A percentile compares a stretch with the other conserved stretches of the same genome.
Evolutionary conservation across 1,140 invertebrate species (phyloP).

Genomic region (Dufourea novaeangliae): DNA sequence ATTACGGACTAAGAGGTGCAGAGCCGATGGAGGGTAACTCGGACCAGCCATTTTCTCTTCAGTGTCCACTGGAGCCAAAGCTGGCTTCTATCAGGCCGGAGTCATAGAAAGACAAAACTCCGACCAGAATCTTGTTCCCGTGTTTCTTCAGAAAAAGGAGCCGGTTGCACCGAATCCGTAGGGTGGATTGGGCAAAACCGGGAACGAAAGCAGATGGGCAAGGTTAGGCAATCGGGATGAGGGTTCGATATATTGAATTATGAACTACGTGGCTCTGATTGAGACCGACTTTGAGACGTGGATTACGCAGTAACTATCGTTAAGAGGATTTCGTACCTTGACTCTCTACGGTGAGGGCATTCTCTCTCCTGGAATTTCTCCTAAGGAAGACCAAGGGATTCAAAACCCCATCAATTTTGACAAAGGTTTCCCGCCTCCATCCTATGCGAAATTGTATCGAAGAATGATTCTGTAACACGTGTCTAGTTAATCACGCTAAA

Average conservation of each 20-base stretch:
- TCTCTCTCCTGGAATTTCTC: constrained; percentile 24
- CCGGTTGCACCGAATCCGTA: background rate
- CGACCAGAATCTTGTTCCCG: constrained; percentile 17
- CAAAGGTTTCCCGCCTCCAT: background rate
- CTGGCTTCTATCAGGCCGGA: constrained; percentile 55
- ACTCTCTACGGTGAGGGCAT: constrained; percentile 29
- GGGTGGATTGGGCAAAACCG: background rate
- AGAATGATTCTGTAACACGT: background rate
- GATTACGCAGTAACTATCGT: constrained; percentile 70
- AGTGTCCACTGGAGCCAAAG: constrained; percentile 43
- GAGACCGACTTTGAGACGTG: constrained; percentile 66
- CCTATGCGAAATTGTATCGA: constrained; percentile 4
- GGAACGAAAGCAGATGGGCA: constrained; percentile 44
- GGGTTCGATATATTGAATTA: constrained; percentile 77
- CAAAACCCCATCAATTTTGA: constrained; percentile 9
- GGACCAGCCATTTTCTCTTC: constrained; percentile 59
- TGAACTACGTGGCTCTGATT: constrained; percentile 70
- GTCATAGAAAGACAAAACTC: constrained; percentile 74
- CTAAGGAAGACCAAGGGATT: constrained; percentile 13
- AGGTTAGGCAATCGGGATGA: constrained; percentile 53
- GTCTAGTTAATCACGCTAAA: constrained; percentile 12
- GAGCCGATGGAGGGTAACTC: constrained; percentile 65
- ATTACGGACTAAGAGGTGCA: constrained; percentile 75
- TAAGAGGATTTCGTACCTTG: constrained; percentile 60
- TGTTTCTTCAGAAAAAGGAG: constrained; percentile 16